Evolutionary conservation across 1,140 invertebrate genomes (phyloP).

Genomic region (Gryllus bimaculatus): DNA sequence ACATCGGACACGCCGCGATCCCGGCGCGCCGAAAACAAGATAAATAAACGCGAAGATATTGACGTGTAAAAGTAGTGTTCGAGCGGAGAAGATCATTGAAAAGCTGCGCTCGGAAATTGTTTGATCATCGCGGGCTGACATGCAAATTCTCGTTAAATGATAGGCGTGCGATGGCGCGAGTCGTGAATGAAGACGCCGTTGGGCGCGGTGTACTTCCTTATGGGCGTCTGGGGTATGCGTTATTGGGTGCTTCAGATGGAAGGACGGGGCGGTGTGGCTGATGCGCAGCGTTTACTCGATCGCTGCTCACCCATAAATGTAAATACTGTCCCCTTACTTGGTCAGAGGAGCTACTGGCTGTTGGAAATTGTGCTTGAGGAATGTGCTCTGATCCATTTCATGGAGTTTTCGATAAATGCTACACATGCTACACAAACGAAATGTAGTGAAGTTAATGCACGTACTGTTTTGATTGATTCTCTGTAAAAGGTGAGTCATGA

Average conservation of each 20-base stretch:
- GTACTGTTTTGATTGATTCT: no score
- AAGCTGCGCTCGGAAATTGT: neutral
- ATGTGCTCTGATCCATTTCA: no score
- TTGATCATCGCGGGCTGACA: neutral
- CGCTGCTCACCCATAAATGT: neutral
- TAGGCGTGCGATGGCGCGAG: neutral
- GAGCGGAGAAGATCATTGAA: neutral
- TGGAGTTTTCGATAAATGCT: no score
- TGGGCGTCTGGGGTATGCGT: neutral
- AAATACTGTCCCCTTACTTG: neutral
- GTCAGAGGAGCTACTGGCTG: neutral
- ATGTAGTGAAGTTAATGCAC: no score
- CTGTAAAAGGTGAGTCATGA: no score
- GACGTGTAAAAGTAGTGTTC: neutral
- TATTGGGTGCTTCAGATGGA: neutral
- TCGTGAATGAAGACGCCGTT: neutral
- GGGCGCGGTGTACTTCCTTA: neutral
- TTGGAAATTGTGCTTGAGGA: no score
- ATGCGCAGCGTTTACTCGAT: neutral
- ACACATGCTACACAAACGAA: no score
- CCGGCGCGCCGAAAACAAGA: neutral
- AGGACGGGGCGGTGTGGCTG: neutral
- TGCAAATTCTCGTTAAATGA: neutral
- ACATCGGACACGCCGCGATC: neutral
- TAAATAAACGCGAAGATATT: neutral